Conservation (phyloP, 2,888 invertebrate species). For the Rhodophaea formosa region DNA sequence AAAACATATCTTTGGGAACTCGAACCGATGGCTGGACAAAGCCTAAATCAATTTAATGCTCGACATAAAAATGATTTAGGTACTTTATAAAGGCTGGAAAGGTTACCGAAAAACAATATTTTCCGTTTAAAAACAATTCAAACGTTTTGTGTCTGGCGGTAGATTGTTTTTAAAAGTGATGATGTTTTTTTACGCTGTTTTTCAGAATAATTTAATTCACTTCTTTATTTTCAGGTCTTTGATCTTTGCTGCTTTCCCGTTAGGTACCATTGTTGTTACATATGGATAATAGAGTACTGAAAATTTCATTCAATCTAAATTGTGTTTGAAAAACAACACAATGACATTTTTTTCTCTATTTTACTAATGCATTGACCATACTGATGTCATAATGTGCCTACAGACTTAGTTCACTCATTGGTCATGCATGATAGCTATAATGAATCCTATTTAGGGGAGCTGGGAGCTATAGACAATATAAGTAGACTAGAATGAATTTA, state of each 20-base stretch:
- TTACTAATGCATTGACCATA: too few relatives aligned
- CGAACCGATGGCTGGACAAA: slow-evolving; percentile 1
- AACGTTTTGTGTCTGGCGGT: slow-evolving; percentile 5
- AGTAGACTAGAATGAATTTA: too few relatives aligned
- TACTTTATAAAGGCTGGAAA: slow-evolving; percentile 18
- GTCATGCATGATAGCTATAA: too few relatives aligned
- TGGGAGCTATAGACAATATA: too few relatives aligned
- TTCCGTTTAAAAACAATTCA: slow-evolving; percentile 5
- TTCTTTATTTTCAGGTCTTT: background rate
- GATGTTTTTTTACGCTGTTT: background rate
- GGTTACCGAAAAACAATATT: slow-evolving; percentile 19
- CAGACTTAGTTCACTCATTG: too few relatives aligned
- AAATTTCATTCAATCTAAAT: too few relatives aligned
- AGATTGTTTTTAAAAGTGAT: background rate
- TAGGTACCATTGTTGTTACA: background rate
- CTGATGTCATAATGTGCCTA: too few relatives aligned
- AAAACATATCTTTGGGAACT: slow-evolving; percentile 5
- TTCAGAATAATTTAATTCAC: background rate
- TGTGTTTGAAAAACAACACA: too few relatives aligned
- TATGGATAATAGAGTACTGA: too few relatives aligned
- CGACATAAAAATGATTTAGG: slow-evolving; percentile 20
- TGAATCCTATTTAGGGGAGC: too few relatives aligned
- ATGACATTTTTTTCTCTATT: too few relatives aligned
- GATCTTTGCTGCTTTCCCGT: background rate
- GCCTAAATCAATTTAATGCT: slow-evolving; percentile 21